Conservation (phyloP, 2,797 vertebrate species). For the Phyllotis vaccarum region DNA sequence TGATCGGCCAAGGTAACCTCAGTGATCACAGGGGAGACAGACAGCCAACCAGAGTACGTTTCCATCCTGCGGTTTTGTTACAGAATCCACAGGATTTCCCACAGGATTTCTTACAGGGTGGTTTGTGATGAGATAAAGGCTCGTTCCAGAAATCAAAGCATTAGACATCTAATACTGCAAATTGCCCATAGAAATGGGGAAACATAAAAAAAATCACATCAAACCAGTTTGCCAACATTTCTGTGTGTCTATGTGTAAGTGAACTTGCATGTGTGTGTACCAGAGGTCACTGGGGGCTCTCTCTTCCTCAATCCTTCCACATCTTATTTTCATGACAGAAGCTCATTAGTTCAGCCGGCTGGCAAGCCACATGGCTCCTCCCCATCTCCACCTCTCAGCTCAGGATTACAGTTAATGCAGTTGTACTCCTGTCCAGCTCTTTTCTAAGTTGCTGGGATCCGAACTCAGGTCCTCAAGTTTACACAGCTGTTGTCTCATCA, state of each 20-base stretch:
- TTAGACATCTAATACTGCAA: background rate
- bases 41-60: background rate
- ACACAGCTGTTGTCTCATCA: background rate
- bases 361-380: background rate
- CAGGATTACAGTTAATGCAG: background rate
- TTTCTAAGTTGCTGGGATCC: background rate
- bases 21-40: background rate
- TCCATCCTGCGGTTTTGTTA: background rate
- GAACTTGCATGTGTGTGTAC: background rate
- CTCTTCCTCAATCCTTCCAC: background rate
- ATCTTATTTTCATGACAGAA: background rate
- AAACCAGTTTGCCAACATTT: background rate
- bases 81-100: background rate
- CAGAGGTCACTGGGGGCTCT: background rate
- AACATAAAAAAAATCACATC: constrained; percentile 26
- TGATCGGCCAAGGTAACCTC: background rate
- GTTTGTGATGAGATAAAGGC: background rate
- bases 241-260: background rate
- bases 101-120: background rate
- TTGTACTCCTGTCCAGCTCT: background rate
- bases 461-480: background rate
- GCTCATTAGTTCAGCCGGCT: background rate
- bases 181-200: background rate
- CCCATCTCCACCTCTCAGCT: background rate
- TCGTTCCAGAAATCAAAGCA: constrained; percentile 26